These are phyloP conservation scores for Gobio occitaniae DNA, from an alignment of 2,797 vertebrate species.

Conservation along the genomic window DNA sequence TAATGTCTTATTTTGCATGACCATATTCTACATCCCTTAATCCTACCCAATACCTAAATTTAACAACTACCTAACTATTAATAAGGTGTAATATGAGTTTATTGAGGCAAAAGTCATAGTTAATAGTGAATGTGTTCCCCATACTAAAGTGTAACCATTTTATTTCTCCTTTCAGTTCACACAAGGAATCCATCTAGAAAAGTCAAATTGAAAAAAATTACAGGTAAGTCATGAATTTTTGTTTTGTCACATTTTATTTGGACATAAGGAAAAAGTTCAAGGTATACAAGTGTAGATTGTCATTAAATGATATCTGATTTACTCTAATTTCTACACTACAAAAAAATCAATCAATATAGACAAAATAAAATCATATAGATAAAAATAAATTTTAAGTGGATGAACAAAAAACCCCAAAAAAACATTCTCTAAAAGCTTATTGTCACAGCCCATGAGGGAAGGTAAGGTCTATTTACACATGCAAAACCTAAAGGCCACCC, in stretches of 20 bases:
- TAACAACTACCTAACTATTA: too few species aligned
- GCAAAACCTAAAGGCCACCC: slow-evolving; percentile 59
- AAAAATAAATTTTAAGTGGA: slow-evolving; percentile 75
- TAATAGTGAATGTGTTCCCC: too few species aligned
- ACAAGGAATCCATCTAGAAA: slow-evolving; percentile 5
- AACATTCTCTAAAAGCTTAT: slow-evolving; percentile 70
- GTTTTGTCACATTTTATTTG: slow-evolving; percentile 49
- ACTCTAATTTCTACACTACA: slow-evolving; percentile 66
- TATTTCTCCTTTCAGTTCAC: not conserved
- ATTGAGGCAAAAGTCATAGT: too few species aligned
- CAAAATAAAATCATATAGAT: slow-evolving; percentile 67
- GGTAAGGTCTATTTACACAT: slow-evolving; percentile 62
- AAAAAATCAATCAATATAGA: slow-evolving; percentile 66
- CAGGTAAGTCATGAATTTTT: not conserved
- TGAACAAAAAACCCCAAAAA: slow-evolving; percentile 48
- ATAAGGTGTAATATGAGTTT: too few species aligned
- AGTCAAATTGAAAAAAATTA: not conserved
- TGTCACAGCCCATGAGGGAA: slow-evolving; percentile 67
- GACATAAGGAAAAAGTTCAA: slow-evolving; percentile 54
- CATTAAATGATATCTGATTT: slow-evolving; percentile 56
- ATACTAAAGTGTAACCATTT: too few species aligned
- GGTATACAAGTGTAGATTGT: slow-evolving; percentile 70
- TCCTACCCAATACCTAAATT: too few species aligned
- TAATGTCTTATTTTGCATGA: too few species aligned
- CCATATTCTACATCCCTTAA: too few species aligned